Percentiles rank a stretch among this genome's conserved stretches.
These are phyloP conservation scores for Staurois parvus DNA, from an alignment of 2,797 vertebrate species.

Conservation along the genomic window DNA sequence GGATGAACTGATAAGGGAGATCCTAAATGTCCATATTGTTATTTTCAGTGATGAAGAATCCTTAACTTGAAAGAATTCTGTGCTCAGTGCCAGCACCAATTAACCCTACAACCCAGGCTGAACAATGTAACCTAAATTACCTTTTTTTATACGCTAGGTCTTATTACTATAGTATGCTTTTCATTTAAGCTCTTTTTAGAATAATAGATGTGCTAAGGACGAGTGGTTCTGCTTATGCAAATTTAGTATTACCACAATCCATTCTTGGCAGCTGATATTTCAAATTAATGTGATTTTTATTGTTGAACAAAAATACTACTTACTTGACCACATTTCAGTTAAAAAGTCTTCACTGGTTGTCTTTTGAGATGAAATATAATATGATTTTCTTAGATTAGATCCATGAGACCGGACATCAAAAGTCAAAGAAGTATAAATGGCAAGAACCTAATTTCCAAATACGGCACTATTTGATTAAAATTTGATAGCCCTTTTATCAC, in stretches of 20 bases:
- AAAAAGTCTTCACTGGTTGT: neutral
- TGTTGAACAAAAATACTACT: slow-evolving; percentile 6
- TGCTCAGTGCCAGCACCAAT: slow-evolving; percentile 38
- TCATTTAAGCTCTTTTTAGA: slow-evolving; percentile 32
- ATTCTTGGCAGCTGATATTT: slow-evolving; percentile 36
- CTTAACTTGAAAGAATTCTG: slow-evolving; percentile 29
- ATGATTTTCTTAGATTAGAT: neutral
- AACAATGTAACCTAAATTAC: slow-evolving; percentile 48
- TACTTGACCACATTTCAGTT: neutral
- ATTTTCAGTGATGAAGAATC: slow-evolving; percentile 43
- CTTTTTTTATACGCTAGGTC: slow-evolving; percentile 30
- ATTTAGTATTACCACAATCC: slow-evolving; percentile 23
- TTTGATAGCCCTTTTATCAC: neutral
- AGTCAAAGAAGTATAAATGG: neutral
- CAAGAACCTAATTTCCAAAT: neutral
- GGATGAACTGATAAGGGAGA: slow-evolving; percentile 44
- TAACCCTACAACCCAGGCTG: slow-evolving; percentile 41
- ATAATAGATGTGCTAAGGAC: slow-evolving; percentile 34
- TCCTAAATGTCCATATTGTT: slow-evolving; percentile 51
- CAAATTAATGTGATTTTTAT: slow-evolving; percentile 11
- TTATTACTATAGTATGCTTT: slow-evolving; percentile 39
- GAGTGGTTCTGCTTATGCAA: slow-evolving; percentile 31
- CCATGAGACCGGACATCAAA: neutral
- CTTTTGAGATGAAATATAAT: neutral
- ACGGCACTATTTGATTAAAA: neutral